Evolutionary conservation across 2,888 invertebrate species (phyloP).

Genomic region (Pachycephus smyrnensis): DNA sequence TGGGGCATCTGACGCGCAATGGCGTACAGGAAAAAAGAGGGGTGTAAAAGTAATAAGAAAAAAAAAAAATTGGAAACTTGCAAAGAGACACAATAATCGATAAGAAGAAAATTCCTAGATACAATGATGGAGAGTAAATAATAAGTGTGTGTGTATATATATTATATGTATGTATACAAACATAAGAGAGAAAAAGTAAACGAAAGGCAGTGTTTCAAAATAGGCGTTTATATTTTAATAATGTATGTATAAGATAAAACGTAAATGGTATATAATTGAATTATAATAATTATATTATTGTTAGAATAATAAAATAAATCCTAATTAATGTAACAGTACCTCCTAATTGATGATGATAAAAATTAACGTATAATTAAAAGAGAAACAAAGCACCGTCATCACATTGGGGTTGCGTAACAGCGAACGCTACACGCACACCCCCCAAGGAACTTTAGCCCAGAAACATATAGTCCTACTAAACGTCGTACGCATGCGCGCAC

Average conservation of each 20-base stretch:
- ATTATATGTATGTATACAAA: background rate
- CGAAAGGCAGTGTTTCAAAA: conserved; percentile 49
- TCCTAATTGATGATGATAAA: conserved; percentile 37
- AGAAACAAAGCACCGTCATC: conserved; percentile 66
- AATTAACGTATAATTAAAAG: conserved; percentile 45
- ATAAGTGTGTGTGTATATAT: background rate
- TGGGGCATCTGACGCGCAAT: background rate
- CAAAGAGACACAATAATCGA: conserved; percentile 17
- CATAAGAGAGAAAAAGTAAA: background rate
- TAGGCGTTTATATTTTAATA: conserved; percentile 60
- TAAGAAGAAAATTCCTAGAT: conserved; percentile 25
- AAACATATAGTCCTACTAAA: conserved; percentile 43
- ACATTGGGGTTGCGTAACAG: conserved; percentile 56
- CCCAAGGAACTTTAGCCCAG: conserved; percentile 64
- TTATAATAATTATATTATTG: conserved; percentile 44
- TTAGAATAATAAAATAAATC: conserved; percentile 57
- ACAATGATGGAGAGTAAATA: background rate
- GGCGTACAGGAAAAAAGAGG: background rate
- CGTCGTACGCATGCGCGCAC: conserved; percentile 18
- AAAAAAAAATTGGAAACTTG: conserved; percentile 26
- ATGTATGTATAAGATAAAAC: conserved; percentile 23
- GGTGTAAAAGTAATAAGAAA: background rate
- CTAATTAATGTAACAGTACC: conserved; percentile 51
- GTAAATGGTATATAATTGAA: conserved; percentile 1
- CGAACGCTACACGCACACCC: conserved; percentile 36